These are phyloP conservation scores for Ornithorhynchus anatinus DNA, from an alignment of 2,113 vertebrate genomes.

Conservation along the genomic window DNA sequence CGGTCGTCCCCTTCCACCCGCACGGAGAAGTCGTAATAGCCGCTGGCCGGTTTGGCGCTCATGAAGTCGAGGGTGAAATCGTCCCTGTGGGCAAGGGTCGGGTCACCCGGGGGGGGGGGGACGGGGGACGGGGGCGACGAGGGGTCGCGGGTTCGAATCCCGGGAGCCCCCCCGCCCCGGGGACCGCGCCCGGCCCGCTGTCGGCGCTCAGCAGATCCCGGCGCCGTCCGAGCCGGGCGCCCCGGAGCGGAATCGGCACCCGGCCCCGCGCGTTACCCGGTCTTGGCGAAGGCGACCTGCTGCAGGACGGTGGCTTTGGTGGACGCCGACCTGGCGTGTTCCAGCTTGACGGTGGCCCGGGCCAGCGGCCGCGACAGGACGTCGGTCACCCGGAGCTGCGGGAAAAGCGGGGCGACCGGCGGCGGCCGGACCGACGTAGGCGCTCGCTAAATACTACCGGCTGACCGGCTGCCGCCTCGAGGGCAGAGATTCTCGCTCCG, in stretches of 20 bases:
- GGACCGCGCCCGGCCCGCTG: too few relatives aligned
- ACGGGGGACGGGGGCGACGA: too few relatives aligned
- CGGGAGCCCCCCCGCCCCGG: too few relatives aligned
- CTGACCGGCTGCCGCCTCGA: too few relatives aligned
- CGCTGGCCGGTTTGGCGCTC: constrained; percentile 88
- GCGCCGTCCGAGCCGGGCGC: too few relatives aligned
- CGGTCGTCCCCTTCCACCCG: constrained; percentile 86
- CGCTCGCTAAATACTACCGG: too few relatives aligned
- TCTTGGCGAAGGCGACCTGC: constrained; percentile 78
- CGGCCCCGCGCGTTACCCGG: constrained; percentile 87
- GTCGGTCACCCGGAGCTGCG: constrained; percentile 88
- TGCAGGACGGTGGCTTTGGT: constrained; percentile 85
- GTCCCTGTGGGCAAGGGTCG: constrained; percentile 70
- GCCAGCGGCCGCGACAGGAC: constrained; percentile 89
- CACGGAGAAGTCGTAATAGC: constrained; percentile 93
- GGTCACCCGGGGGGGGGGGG: too few relatives aligned
- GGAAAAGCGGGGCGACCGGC: constrained; percentile 8
- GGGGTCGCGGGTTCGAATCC: too few relatives aligned
- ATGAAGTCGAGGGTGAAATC: constrained; percentile 94
- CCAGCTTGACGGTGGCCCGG: constrained; percentile 85
- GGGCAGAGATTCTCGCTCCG: too few relatives aligned
- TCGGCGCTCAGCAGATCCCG: too few relatives aligned
- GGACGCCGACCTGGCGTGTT: constrained; percentile 81
- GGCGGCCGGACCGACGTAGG: too few relatives aligned
- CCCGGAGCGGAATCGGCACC: too few relatives aligned